Conservation (phyloP, 1,140 invertebrate species). For the Linepithema humile region DNA sequence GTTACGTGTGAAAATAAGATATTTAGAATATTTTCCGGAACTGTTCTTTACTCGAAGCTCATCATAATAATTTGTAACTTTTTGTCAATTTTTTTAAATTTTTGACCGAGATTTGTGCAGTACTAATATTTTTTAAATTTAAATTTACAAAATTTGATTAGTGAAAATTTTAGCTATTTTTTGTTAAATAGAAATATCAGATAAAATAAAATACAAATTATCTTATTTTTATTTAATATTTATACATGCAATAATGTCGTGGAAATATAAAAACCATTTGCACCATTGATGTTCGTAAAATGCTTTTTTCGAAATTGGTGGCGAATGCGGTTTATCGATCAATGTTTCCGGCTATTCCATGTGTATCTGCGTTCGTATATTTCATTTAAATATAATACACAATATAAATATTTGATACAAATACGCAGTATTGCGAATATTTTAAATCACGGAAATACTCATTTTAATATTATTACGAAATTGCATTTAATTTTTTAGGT, state of each 20-base stretch:
- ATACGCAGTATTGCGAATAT: no score
- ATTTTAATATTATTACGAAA: slow-evolving; percentile 11
- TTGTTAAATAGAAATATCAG: slow-evolving; percentile 3
- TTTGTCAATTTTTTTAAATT: not conserved
- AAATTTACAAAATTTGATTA: not conserved
- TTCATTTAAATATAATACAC: not conserved
- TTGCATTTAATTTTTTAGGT: not conserved
- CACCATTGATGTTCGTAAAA: not conserved
- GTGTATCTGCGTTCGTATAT: not conserved
- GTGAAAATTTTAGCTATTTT: not conserved
- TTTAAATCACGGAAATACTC: not conserved
- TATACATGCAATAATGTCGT: no score
- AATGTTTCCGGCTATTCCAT: not conserved
- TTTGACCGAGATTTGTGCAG: not conserved
- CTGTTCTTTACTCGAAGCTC: no score
- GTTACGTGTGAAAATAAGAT: not conserved
- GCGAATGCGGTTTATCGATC: not conserved
- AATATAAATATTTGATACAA: not conserved
- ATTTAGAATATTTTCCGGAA: not conserved
- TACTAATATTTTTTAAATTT: not conserved
- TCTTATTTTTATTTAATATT: not conserved
- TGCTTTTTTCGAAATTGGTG: not conserved
- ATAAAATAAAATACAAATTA: not conserved
- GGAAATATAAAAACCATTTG: not conserved
- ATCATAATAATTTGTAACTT: not conserved